These are phyloP conservation scores for Neuroterus valhalla DNA, from an alignment of 1,140 invertebrate genomes.

Conservation along the genomic window DNA sequence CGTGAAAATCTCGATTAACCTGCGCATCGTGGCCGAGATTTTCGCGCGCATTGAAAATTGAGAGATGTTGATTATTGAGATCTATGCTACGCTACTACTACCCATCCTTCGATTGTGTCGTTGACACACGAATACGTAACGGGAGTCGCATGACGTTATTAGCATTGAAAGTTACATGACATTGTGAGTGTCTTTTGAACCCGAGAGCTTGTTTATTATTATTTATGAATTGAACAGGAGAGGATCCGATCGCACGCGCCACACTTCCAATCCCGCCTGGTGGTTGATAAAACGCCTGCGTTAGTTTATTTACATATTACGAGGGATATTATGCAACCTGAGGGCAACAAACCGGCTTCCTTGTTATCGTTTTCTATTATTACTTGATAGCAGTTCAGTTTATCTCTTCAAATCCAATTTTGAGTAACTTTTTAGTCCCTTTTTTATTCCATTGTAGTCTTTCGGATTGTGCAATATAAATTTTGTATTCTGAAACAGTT, in stretches of 20 bases:
- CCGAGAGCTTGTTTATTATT: slow-evolving; percentile 9
- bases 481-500: too few species aligned
- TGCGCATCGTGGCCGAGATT: too few species aligned
- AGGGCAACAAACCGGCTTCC: background rate
- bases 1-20: too few species aligned
- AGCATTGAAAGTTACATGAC: slow-evolving; percentile 20
- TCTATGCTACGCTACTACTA: too few species aligned
- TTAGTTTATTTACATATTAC: slow-evolving; percentile 10
- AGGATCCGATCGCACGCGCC: slow-evolving; percentile 19
- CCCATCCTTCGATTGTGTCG: background rate
- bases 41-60: too few species aligned
- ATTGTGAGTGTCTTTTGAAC: slow-evolving; percentile 16
- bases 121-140: slow-evolving; percentile 25
- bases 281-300: slow-evolving; percentile 2
- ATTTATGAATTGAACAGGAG: slow-evolving; percentile 16
- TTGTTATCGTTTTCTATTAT: background rate
- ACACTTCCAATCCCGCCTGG: slow-evolving; percentile 10
- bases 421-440: too few species aligned
- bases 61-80: too few species aligned
- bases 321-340: slow-evolving; percentile 3
- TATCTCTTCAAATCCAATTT: too few species aligned
- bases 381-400: too few species aligned
- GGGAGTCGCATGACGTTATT: slow-evolving; percentile 26
- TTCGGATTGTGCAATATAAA: too few species aligned
- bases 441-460: too few species aligned